These are phyloP conservation scores for Bombus pascuorum DNA, from an alignment of 1,140 invertebrate genomes.

Conservation along the genomic window DNA sequence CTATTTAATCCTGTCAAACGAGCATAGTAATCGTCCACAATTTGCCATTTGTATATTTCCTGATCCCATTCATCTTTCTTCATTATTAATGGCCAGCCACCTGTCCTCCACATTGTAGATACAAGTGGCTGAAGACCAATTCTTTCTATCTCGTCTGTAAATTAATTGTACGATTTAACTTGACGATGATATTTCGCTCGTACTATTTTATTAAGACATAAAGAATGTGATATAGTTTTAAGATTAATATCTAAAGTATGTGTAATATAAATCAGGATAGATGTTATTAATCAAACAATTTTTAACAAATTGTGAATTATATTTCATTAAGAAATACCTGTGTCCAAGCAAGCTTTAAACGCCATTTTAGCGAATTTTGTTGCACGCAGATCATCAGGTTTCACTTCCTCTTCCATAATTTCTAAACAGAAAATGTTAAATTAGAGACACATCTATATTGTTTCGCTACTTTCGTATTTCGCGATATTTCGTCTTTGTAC, in stretches of 20 bases:
- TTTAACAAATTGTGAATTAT: no score
- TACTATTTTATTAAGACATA: neutral
- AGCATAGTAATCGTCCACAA: neutral
- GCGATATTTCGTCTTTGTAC: neutral
- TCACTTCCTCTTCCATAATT: neutral
- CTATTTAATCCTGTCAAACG: neutral
- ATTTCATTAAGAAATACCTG: neutral
- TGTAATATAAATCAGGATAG: no score
- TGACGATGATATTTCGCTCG: neutral
- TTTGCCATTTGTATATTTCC: neutral
- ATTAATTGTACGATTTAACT: neutral
- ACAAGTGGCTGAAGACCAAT: neutral
- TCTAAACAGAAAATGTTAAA: neutral
- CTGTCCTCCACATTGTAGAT: neutral
- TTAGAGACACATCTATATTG: neutral
- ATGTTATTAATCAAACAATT: no score
- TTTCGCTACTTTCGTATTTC: neutral
- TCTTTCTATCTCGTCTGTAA: neutral
- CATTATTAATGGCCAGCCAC: constrained; percentile 6
- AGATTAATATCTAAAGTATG: neutral
- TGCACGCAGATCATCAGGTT: neutral
- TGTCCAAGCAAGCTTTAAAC: neutral
- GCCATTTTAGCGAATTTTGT: neutral
- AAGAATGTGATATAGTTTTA: neutral
- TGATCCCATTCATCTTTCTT: neutral